These are phyloP conservation scores for Melanotaenia boesemani DNA, from an alignment of 2,797 vertebrate species.

Conservation along the genomic window DNA sequence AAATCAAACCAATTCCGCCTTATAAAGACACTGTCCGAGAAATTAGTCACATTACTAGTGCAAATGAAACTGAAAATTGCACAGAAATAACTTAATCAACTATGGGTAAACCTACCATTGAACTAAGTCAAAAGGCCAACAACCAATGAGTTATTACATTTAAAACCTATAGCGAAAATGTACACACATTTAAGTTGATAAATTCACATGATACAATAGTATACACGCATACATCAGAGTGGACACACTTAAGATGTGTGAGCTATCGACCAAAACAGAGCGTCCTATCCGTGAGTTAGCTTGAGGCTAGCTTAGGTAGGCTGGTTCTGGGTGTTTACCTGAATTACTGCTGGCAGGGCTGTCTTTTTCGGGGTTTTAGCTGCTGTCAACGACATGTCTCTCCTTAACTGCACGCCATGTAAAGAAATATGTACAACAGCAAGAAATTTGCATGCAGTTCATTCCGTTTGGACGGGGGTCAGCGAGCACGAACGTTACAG, in stretches of 20 bases:
- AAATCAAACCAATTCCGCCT: conserved; percentile 3
- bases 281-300: conserved; percentile 52
- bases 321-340: conserved; percentile 74
- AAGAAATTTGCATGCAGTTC: conserved; percentile 13
- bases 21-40: background rate
- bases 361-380: conserved; percentile 41
- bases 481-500: conserved; percentile 38
- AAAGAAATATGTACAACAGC: background rate
- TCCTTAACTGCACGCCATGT: conserved; percentile 17
- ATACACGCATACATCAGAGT: background rate
- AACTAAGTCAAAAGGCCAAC: background rate
- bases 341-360: conserved; percentile 43
- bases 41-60: background rate
- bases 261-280: conserved; percentile 42
- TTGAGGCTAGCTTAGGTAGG: conserved; percentile 48
- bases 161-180: background rate
- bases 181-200: rapidly evolving
- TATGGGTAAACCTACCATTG: background rate
- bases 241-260: conserved; percentile 8
- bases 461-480: conserved; percentile 40
- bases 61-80: background rate
- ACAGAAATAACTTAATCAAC: background rate
- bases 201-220: background rate
- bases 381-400: conserved; percentile 58
- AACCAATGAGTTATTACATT: rapidly evolving